Base-by-base conservation (phyloP, 2,888 invertebrate genomes). In the Calliphora vomitoria region DNA sequence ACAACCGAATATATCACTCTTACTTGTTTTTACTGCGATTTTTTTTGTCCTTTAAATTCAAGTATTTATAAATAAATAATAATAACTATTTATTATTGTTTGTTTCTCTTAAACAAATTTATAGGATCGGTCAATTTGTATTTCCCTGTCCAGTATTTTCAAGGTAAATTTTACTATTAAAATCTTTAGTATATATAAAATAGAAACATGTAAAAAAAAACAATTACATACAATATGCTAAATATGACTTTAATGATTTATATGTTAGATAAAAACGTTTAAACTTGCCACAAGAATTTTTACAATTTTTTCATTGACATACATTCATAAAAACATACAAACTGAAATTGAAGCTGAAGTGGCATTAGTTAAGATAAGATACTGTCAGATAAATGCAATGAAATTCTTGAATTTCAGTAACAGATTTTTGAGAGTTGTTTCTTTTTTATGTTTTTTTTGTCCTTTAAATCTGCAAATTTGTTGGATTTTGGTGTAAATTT, bases 251-350 rank as follows among this genome's bases (percentile, higher is more conserved):
- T 1, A 35, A n/a, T 20, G 18, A 31, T 69, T 50, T 69, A 5
- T 50, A 38, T 47, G 3, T 31, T 50, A 69, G 50, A 69, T 69
- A 31, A 15, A 72, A 72, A 60, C 35, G 10, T 60, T n/a, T 15
- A 60, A 20, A 35, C 35, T 69, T 50, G 55, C 13, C 13, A 47
- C 25, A 47, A 47, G 55, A 72, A 72, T 72, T 38, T 66, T 18
- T 66, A 38, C 55, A n/a, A 72, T 20, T 38, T 38, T 38, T 38
- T 18, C 71, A 72, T 72, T 72, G 71, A 55, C 71, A 72, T 53
- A 72, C 55, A 55, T 55, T 20, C 8, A 18, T 3, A 44, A 13
- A 20, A 18, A 20, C 6, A 13, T 11, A 44, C 44, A 13, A 55
- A 35, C 35, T 35, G 6, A 35, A 35, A 35, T 35, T 35, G 0